Base-by-base conservation (phyloP, 2,797 vertebrate species). In the Chiroxiphia lanceolata region DNA sequence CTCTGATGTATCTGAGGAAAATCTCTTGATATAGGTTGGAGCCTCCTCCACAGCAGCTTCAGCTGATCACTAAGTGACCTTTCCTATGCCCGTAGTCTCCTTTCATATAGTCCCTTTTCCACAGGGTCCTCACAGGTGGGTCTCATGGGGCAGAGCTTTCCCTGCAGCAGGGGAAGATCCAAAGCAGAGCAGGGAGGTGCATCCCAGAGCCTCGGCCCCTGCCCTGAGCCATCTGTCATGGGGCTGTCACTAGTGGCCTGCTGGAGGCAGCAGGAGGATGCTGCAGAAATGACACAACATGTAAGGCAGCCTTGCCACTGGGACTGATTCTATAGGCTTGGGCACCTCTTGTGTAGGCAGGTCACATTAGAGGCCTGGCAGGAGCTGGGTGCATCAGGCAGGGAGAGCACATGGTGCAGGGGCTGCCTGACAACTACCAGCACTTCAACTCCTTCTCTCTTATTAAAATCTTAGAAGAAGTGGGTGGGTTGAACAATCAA, bases 131-230 rank as follows among this genome's bases (percentile, higher is more conserved):
- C 42, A 34, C n/a, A 13, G 31, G 5, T 48, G 54, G 19, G 19
- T 72, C 27, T 72, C 47, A 15, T 11, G 18, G 0, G 4, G 31
- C 54, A 64, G 63, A 79, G 59, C 45, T 83, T n/a, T 60, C 27
- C 40, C n/a, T 33, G 8, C 33, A 0, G 3, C 14, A 59, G 74
- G 38, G 45, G 10, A 15, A 40, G 25, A 36, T 57, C 23, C 0
- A 0, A 14, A 57, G 38, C 50, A 79, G 63, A 20, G 0, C 1
- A 1, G 5, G 44, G 56, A 1, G 3, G 18, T 59, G 44, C 71
- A 80, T 64, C 25, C 47, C 56, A 15, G 69, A 80, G 64, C 64
- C 72, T 68, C 31, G 40, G 79, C 40, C 40, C 42, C 38, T 78
- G 51, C 44, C 54, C 54, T 64, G 29, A 47, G 60, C 51, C 2